These are phyloP conservation scores for Aphyosemion australe DNA, from an alignment of 2,113 vertebrate genomes.

Conservation along the genomic window DNA sequence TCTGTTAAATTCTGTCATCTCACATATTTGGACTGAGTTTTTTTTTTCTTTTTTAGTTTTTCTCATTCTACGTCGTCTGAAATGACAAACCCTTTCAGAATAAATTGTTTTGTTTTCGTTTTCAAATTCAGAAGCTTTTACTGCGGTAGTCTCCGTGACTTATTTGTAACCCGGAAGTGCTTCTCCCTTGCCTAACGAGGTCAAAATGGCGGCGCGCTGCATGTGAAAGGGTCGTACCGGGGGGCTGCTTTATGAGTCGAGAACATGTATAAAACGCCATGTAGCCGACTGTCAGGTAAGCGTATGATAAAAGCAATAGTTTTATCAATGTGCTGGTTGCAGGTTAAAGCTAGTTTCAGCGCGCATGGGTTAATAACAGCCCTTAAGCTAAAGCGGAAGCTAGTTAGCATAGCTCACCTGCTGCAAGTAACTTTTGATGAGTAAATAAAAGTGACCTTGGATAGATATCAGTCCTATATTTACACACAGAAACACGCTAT, in stretches of 20 bases:
- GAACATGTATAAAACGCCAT: constrained; percentile 79
- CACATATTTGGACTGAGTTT: no score
- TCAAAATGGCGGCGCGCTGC: constrained; percentile 74
- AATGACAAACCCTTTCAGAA: no score
- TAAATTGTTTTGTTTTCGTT: no score
- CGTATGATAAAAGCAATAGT: accelerated
- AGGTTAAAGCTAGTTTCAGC: accelerated
- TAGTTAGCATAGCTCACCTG: constrained; percentile 41
- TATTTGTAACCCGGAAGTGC: constrained; percentile 55
- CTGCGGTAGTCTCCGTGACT: constrained; percentile 26
- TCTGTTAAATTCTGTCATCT: no score
- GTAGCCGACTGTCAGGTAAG: constrained; percentile 74
- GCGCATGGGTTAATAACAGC: accelerated
- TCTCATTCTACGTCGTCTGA: no score
- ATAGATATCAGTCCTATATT: not conserved
- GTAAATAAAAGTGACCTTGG: constrained; percentile 57
- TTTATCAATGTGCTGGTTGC: accelerated
- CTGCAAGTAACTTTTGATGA: not conserved
- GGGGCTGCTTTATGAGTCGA: constrained; percentile 42
- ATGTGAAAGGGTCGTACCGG: constrained; percentile 67
- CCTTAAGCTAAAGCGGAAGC: constrained; percentile 1
- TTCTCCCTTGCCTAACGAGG: constrained; percentile 36
- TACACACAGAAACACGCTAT: not conserved
- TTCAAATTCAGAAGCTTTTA: not conserved
- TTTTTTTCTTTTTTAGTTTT: no score